A percentile compares a stretch with the other conserved stretches of the same genome.
phyloP scores from a whole-genome alignment of 2,888 invertebrate genomes.

The Cyclophora albipunctata region DNA sequence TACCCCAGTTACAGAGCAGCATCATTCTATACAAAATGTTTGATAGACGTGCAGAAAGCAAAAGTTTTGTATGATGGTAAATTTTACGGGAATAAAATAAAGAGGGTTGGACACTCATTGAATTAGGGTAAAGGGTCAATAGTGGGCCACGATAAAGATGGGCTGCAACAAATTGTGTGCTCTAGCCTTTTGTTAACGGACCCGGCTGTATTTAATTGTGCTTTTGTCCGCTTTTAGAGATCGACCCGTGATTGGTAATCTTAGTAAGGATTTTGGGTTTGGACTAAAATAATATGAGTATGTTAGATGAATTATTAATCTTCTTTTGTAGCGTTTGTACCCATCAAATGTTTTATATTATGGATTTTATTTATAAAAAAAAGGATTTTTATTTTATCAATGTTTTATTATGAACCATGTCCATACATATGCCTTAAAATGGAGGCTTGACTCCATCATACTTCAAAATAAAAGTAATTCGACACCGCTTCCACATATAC shows the following conservation, averaged over 20 bases:
- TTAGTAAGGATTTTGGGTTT: conserved; percentile 37
- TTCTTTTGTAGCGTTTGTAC: not conserved
- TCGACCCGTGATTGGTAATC: conserved; percentile 50
- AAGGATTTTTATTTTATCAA: too few relatives aligned
- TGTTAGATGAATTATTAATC: conserved; percentile 14
- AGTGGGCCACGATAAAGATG: conserved; percentile 67
- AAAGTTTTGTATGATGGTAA: conserved; percentile 14
- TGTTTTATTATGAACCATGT: too few relatives aligned
- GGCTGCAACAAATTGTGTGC: conserved; percentile 72
- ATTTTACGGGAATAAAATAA: conserved; percentile 23
- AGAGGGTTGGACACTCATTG: conserved; percentile 46
- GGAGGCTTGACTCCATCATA: too few relatives aligned
- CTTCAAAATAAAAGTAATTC: too few relatives aligned
- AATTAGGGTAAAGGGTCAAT: conserved; percentile 74
- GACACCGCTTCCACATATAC: too few relatives aligned
- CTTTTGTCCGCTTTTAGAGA: conserved; percentile 62
- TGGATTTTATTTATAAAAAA: too few relatives aligned
- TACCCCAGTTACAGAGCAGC: conserved; percentile 27
- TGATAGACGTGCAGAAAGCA: conserved; percentile 17
- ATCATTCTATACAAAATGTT: conserved; percentile 7
- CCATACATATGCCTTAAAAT: too few relatives aligned
- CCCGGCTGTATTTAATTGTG: conserved; percentile 72
- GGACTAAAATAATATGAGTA: conserved; percentile 41
- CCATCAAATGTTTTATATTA: too few relatives aligned
- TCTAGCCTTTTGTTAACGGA: conserved; percentile 64